A percentile compares a stretch with the other conserved stretches of the same genome.
Conservation (phyloP, 2,888 invertebrate genomes). For the Ceraclea dissimilis region DNA sequence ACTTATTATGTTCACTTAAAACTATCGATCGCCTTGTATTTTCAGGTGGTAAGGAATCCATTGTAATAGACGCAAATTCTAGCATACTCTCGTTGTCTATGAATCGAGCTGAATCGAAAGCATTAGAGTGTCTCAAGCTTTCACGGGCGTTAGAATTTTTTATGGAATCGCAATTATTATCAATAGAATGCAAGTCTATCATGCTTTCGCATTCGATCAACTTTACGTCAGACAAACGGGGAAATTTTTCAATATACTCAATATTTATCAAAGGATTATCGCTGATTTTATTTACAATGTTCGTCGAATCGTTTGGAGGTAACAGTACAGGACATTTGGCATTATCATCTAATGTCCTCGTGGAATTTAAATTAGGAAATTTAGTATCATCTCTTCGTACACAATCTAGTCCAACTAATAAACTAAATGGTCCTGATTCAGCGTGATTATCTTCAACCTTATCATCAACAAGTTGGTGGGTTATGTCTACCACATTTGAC, state of each 20-base stretch:
- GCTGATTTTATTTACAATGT: background rate
- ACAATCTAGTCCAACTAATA: conserved; percentile 41
- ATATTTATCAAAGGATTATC: background rate
- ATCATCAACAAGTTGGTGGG: conserved; percentile 41
- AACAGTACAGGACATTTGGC: background rate
- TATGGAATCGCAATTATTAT: background rate
- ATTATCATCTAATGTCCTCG: background rate
- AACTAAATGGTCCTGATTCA: conserved; percentile 54
- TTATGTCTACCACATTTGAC: conserved; percentile 41
- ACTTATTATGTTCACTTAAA: conserved; percentile 4
- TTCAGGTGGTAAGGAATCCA: conserved; percentile 9
- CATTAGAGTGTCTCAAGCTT: conserved; percentile 3
- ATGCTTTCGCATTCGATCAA: conserved; percentile 22
- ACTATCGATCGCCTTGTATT: conserved; percentile 8
- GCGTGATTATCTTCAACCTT: conserved; percentile 36
- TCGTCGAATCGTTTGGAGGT: background rate
- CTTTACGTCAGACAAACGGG: conserved; percentile 6
- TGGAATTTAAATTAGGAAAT: background rate
- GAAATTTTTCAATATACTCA: background rate
- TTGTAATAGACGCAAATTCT: conserved; percentile 16
- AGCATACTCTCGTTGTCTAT: conserved; percentile 18
- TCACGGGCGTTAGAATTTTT: background rate
- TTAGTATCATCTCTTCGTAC: background rate
- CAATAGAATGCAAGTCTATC: conserved; percentile 14
- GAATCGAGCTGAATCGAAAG: background rate